Percentiles rank a stretch among this genome's conserved stretches.
Evolutionary conservation across 2,797 vertebrate species (phyloP).

Genomic region (Eupleurogrammus muticus): DNA sequence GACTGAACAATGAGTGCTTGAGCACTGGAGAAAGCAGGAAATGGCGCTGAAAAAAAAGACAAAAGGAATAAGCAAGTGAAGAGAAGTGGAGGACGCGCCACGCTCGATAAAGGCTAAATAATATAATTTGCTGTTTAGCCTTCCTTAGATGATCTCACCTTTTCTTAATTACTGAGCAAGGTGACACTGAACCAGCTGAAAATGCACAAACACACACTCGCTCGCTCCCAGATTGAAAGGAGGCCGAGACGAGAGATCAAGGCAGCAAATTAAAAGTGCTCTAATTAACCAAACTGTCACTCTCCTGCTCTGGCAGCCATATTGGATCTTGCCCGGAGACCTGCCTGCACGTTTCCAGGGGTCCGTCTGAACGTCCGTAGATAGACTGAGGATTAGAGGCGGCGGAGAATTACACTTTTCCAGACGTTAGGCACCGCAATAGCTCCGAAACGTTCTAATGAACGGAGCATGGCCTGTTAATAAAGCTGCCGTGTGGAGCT

Average conservation of each 20-base stretch:
- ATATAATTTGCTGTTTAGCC: conserved; percentile 13
- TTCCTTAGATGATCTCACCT: conserved; percentile 21
- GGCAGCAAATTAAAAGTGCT: conserved; percentile 74
- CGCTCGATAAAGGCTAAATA: conserved; percentile 20
- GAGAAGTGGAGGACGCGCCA: neutral
- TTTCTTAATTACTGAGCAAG: conserved; percentile 45
- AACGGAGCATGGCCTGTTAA: conserved; percentile 29
- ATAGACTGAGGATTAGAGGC: conserved; percentile 50
- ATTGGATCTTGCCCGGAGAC: conserved; percentile 54
- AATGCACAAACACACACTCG: conserved; percentile 28
- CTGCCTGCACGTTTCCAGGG: conserved; percentile 41
- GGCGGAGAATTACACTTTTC: conserved; percentile 46
- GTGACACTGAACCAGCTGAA: conserved; percentile 50
- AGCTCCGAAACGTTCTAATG: conserved; percentile 30
- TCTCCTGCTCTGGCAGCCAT: conserved; percentile 63
- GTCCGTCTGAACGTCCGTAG: conserved; percentile 30
- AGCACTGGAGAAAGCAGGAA: neutral
- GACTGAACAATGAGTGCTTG: neutral
- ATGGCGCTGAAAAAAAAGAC: neutral
- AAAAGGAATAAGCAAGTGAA: conserved; percentile 1
- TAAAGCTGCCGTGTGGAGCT: conserved; percentile 33
- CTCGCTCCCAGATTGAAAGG: conserved; percentile 48
- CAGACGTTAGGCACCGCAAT: conserved; percentile 41
- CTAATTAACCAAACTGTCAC: conserved; percentile 81
- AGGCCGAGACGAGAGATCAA: conserved; percentile 69